Evolutionary conservation across 2,113 vertebrate species (phyloP).

Genomic region (Pedionomus torquatus): DNA sequence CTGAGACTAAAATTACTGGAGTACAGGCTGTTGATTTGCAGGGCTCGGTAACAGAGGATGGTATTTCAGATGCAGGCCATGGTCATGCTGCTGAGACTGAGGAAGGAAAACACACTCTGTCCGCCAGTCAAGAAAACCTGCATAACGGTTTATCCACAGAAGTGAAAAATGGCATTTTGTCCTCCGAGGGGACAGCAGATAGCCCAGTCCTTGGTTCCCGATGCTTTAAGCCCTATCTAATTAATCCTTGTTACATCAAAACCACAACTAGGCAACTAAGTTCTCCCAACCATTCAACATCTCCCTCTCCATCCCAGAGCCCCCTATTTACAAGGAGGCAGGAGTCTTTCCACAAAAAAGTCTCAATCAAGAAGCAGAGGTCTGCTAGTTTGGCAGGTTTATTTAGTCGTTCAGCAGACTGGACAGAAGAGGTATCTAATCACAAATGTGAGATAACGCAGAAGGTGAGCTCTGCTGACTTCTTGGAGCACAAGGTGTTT

Average conservation of each 20-base stretch:
- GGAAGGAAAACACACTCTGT: neutral
- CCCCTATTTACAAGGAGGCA: conserved; percentile 79
- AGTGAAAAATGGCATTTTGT: conserved; percentile 43
- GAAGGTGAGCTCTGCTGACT: conserved; percentile 77
- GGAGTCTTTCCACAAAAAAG: conserved; percentile 65
- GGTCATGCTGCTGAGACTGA: conserved; percentile 9
- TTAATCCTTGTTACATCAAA: conserved; percentile 92
- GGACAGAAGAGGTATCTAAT: conserved; percentile 84
- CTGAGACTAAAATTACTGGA: conserved; percentile 28
- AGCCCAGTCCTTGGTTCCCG: conserved; percentile 76
- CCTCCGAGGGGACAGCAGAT: conserved; percentile 48
- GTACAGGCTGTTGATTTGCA: conserved; percentile 28
- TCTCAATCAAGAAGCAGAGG: conserved; percentile 72
- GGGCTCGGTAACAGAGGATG: neutral
- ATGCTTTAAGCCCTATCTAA: conserved; percentile 85
- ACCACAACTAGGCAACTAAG: conserved; percentile 95
- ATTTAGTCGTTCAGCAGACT: conserved; percentile 91
- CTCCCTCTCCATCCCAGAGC: conserved; percentile 87
- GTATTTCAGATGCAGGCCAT: neutral
- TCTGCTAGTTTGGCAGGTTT: conserved; percentile 76
- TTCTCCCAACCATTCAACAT: conserved; percentile 87
- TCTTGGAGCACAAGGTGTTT: conserved; percentile 68
- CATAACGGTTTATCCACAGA: neutral
- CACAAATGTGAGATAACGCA: conserved; percentile 3
- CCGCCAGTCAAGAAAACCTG: conserved; percentile 23